phyloP scores from a whole-genome alignment of 2,113 vertebrate genomes.

The Chrysemys picta region DNA sequence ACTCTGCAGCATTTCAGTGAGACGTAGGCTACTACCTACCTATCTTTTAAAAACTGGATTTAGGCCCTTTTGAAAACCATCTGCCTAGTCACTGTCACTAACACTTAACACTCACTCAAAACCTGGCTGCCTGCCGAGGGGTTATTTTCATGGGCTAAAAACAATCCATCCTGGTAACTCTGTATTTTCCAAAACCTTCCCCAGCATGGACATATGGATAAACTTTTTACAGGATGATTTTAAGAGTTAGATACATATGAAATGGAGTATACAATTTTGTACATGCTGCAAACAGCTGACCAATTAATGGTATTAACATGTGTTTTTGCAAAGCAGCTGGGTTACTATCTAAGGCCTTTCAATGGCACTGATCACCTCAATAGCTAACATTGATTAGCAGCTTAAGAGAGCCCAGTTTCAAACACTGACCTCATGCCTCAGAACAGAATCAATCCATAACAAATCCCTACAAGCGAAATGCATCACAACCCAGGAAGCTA shows the following conservation, averaged over 20 bases:
- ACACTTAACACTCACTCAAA: background rate
- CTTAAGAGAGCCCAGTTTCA: background rate
- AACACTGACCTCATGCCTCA: rapidly evolving
- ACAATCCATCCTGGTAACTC: constrained; percentile 23
- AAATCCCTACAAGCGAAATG: background rate
- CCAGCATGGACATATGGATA: background rate
- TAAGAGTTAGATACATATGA: background rate
- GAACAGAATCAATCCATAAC: background rate
- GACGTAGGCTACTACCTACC: background rate
- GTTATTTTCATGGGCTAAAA: background rate
- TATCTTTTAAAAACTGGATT: background rate
- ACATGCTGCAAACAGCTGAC: background rate
- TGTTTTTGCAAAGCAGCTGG: background rate
- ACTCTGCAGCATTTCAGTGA: background rate
- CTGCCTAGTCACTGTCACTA: background rate
- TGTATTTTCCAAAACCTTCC: background rate
- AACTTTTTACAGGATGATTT: background rate
- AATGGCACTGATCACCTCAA: rapidly evolving
- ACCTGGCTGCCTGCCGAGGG: background rate
- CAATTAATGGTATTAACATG: background rate
- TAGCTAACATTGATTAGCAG: background rate
- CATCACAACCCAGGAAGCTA: constrained; percentile 36
- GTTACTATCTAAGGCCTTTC: background rate
- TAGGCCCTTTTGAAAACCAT: background rate
- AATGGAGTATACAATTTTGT: background rate